Percentiles rank a stretch among this genome's conserved stretches.
Evolutionary conservation across 2,797 vertebrate genomes (phyloP).

Genomic region (Leptodactylus fallax): DNA sequence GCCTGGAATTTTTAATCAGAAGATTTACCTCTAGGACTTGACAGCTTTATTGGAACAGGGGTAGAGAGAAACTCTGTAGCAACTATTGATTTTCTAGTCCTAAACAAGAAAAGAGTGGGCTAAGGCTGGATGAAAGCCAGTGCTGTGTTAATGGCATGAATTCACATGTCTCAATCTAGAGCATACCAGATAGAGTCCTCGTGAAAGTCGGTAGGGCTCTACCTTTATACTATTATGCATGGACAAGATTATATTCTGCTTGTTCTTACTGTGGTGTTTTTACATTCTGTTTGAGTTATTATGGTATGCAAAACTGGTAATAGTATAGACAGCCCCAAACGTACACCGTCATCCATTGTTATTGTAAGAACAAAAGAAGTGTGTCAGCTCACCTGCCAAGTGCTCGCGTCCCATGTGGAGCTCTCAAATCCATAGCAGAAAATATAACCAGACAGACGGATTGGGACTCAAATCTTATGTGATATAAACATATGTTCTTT

Average conservation of each 20-base stretch:
- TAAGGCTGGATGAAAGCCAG: conserved; percentile 18
- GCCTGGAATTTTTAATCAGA: conserved; percentile 23
- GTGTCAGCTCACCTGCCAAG: too few relatives aligned
- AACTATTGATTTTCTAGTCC: conserved; percentile 40
- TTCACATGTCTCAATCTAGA: conserved; percentile 15
- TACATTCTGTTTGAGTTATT: neutral
- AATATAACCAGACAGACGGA: too few relatives aligned
- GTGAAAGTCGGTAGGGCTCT: neutral
- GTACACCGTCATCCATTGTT: too few relatives aligned
- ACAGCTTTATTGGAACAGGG: conserved; percentile 39
- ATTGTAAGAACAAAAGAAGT: too few relatives aligned
- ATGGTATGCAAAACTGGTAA: too few relatives aligned
- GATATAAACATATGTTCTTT: too few relatives aligned
- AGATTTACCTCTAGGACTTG: conserved; percentile 40
- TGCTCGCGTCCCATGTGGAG: too few relatives aligned
- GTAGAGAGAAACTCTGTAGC: conserved; percentile 27
- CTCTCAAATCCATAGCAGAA: too few relatives aligned
- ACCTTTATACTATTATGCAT: neutral
- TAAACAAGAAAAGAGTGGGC: conserved; percentile 24
- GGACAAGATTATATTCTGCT: neutral
- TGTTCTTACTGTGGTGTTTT: neutral
- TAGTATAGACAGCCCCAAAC: too few relatives aligned
- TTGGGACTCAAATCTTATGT: too few relatives aligned
- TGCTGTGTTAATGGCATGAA: conserved; percentile 20
- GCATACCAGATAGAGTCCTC: neutral